Conservation (phyloP, 2,888 invertebrate genomes). For the Hypomecis atomaria region DNA sequence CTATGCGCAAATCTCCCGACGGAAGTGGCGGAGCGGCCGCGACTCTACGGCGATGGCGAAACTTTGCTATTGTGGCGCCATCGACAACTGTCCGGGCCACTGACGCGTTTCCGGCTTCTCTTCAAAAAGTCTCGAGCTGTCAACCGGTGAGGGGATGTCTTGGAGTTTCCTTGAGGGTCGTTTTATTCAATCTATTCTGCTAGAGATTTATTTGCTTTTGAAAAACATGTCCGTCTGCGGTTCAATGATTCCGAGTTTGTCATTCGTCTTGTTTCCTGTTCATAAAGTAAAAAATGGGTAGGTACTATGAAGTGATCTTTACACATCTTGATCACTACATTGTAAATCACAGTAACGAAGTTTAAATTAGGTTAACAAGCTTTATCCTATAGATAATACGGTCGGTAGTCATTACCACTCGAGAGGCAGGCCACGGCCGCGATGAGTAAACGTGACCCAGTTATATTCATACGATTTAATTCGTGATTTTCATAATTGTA, state of each 20-base stretch:
- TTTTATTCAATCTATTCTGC: slow-evolving; percentile 69
- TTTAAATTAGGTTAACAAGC: slow-evolving; percentile 41
- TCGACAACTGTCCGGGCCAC: slow-evolving; percentile 77
- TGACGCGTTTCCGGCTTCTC: slow-evolving; percentile 81
- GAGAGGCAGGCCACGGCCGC: slow-evolving; percentile 43
- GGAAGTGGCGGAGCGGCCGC: slow-evolving; percentile 67
- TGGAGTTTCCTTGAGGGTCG: slow-evolving; percentile 78
- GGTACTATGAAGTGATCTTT: not conserved
- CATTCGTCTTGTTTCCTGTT: slow-evolving; percentile 30
- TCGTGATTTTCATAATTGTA: slow-evolving; percentile 32
- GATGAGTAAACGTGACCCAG: slow-evolving; percentile 40
- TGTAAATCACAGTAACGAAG: slow-evolving; percentile 7
- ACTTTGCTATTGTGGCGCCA: slow-evolving; percentile 79
- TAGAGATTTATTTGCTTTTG: slow-evolving; percentile 71
- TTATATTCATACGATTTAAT: slow-evolving; percentile 33
- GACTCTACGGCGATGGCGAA: slow-evolving; percentile 61
- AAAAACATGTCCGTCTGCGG: slow-evolving; percentile 48
- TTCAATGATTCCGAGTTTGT: slow-evolving; percentile 39
- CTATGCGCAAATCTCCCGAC: slow-evolving; percentile 76
- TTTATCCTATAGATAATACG: slow-evolving; percentile 38
- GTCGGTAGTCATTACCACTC: slow-evolving; percentile 38
- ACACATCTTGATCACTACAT: not conserved
- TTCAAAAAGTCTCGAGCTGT: slow-evolving; percentile 80
- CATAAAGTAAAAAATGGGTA: not conserved
- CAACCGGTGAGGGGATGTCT: slow-evolving; percentile 74